Conservation (phyloP, 2,888 invertebrate genomes). For the Augiades crinisus region DNA sequence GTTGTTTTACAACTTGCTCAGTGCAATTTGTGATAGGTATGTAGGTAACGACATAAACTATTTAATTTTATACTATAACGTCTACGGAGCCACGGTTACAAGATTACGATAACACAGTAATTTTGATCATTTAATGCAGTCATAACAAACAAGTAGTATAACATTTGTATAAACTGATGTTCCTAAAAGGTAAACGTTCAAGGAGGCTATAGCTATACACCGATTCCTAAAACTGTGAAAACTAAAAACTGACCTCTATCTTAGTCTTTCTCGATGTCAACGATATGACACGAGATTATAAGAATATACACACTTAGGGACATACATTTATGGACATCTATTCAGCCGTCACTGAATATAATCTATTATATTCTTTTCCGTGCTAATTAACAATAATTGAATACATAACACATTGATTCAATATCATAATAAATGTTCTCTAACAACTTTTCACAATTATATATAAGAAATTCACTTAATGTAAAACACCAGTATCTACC, state of each 20-base stretch:
- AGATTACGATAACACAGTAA: constrained; percentile 3
- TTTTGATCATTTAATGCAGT: background rate
- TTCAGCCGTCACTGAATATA: background rate
- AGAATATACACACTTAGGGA: background rate
- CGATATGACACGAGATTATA: background rate
- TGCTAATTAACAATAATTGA: constrained; percentile 15
- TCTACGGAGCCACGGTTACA: constrained; percentile 24
- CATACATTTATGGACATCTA: background rate
- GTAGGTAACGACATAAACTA: constrained; percentile 45
- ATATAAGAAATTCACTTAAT: constrained; percentile 13
- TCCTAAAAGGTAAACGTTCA: background rate
- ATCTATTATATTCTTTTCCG: background rate
- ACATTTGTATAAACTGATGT: background rate
- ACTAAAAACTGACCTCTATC: background rate
- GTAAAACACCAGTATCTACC: constrained; percentile 10
- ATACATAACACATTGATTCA: constrained; percentile 18
- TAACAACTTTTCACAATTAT: constrained; percentile 21
- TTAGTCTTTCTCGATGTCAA: background rate
- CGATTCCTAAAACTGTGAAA: background rate
- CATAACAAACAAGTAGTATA: background rate
- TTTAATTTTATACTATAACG: constrained; percentile 22
- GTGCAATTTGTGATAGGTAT: constrained; percentile 53
- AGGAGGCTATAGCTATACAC: background rate
- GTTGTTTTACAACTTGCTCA: constrained; percentile 33
- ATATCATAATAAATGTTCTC: constrained; percentile 18